Evolutionary conservation across 1,140 invertebrate genomes (phyloP).

Genomic region (Halesus radiatus): DNA sequence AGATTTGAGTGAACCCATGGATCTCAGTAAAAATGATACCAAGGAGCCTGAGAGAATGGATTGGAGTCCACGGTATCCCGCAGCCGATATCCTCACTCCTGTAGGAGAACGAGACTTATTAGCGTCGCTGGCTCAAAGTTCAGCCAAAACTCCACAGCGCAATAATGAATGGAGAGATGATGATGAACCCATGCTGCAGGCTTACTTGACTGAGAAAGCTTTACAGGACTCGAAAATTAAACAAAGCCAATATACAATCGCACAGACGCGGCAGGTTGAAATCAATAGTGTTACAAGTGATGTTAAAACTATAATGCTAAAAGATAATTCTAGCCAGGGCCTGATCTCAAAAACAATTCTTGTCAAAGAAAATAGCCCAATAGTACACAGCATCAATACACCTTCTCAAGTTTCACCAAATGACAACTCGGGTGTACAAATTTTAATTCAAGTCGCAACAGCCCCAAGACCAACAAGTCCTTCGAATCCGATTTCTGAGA

Average conservation of each 20-base stretch:
- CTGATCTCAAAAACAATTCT: conserved; percentile 14
- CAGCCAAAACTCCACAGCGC: conserved; percentile 73
- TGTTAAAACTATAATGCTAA: conserved; percentile 11
- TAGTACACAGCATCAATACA: not conserved
- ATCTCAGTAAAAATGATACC: conserved; percentile 69
- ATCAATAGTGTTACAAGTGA: conserved; percentile 27
- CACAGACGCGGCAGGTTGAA: conserved; percentile 38
- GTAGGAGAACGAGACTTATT: conserved; percentile 75
- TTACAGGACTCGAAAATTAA: conserved; percentile 82
- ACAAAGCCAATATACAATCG: conserved; percentile 70
- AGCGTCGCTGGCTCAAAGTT: conserved; percentile 76
- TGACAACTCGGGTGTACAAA: conserved; percentile 66
- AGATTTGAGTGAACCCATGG: conserved; percentile 69
- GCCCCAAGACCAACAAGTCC: conserved; percentile 65
- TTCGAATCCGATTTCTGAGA: conserved; percentile 43
- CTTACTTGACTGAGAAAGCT: conserved; percentile 83
- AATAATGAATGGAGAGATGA: conserved; percentile 70
- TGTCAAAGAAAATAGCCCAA: conserved; percentile 8
- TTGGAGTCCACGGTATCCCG: conserved; percentile 46
- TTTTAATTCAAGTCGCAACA: conserved; percentile 64
- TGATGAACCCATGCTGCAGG: conserved; percentile 77
- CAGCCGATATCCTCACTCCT: conserved; percentile 73
- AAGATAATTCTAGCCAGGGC: conserved; percentile 14
- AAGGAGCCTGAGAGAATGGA: conserved; percentile 54
- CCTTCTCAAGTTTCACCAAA: conserved; percentile 56